Conservation (phyloP, 2,797 vertebrate genomes). For the Rhynchonycteris naso region DNA sequence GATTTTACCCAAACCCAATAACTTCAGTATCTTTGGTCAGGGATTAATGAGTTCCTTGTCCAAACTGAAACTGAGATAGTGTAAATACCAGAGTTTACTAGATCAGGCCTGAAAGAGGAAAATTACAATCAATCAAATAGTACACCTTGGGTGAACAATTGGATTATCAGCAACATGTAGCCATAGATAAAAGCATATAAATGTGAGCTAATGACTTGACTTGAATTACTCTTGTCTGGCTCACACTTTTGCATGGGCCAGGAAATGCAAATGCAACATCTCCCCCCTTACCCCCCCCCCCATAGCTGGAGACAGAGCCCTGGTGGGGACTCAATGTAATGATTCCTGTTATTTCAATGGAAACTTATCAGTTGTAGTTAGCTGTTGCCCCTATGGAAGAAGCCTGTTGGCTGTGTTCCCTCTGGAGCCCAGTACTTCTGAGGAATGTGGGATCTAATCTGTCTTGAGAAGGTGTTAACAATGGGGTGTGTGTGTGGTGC, state of each 20-base stretch:
- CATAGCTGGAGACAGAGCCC: neutral
- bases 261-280: neutral
- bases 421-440: constrained; percentile 71
- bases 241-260: neutral
- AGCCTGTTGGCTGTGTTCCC: constrained; percentile 75
- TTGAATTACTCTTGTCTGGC: neutral
- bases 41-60: constrained; percentile 73
- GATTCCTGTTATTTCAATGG: constrained; percentile 75
- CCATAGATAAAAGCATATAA: constrained; percentile 58
- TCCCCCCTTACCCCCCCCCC: too few relatives aligned
- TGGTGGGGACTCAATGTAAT: constrained; percentile 39
- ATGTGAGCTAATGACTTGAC: neutral
- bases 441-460: constrained; percentile 75
- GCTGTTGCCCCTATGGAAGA: constrained; percentile 61
- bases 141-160: constrained; percentile 62
- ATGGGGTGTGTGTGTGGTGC: constrained; percentile 66
- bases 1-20: constrained; percentile 45
- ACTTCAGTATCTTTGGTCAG: constrained; percentile 49
- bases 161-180: constrained; percentile 61
- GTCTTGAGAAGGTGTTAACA: constrained; percentile 69
- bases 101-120: constrained; percentile 44
- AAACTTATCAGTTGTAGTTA: constrained; percentile 76
- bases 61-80: constrained; percentile 64
- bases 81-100: constrained; percentile 57
- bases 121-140: constrained; percentile 53